These are phyloP conservation scores for Paraescarpia echinospica DNA, from an alignment of 1,140 invertebrate genomes.

Conservation along the genomic window DNA sequence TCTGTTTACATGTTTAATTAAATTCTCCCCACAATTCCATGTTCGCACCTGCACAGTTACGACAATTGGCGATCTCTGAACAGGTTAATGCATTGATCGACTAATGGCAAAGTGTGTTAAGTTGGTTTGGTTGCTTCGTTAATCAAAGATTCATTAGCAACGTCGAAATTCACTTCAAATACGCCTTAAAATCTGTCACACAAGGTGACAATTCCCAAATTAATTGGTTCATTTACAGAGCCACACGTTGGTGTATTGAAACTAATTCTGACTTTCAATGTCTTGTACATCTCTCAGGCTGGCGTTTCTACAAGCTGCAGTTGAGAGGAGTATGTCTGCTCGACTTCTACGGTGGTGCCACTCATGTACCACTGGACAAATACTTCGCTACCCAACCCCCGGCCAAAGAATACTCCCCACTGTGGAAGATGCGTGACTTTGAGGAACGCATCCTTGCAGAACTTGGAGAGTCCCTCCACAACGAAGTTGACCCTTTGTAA, in stretches of 20 bases:
- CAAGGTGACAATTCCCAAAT: too few relatives aligned
- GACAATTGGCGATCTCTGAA: too few relatives aligned
- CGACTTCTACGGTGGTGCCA: slow-evolving; percentile 77
- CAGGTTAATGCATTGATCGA: too few relatives aligned
- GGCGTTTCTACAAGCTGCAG: slow-evolving; percentile 74
- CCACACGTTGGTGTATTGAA: neutral
- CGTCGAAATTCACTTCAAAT: too few relatives aligned
- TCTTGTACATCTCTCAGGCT: slow-evolving; percentile 51
- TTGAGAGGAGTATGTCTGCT: slow-evolving; percentile 71
- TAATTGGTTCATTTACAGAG: neutral
- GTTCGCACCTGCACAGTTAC: too few relatives aligned
- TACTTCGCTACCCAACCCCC: slow-evolving; percentile 57
- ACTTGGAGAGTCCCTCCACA: neutral
- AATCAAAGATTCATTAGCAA: too few relatives aligned
- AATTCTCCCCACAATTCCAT: too few relatives aligned
- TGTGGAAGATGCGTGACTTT: neutral
- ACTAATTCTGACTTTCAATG: neutral
- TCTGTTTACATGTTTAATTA: too few relatives aligned
- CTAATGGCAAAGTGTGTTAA: too few relatives aligned
- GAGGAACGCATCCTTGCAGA: neutral
- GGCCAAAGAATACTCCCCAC: neutral
- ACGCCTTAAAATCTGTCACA: too few relatives aligned
- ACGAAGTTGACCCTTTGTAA: neutral
- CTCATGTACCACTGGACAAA: slow-evolving; percentile 65
- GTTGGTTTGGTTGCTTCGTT: too few relatives aligned